These are phyloP conservation scores for Atta cephalotes DNA, from an alignment of 1,140 invertebrate genomes.

Conservation along the genomic window DNA sequence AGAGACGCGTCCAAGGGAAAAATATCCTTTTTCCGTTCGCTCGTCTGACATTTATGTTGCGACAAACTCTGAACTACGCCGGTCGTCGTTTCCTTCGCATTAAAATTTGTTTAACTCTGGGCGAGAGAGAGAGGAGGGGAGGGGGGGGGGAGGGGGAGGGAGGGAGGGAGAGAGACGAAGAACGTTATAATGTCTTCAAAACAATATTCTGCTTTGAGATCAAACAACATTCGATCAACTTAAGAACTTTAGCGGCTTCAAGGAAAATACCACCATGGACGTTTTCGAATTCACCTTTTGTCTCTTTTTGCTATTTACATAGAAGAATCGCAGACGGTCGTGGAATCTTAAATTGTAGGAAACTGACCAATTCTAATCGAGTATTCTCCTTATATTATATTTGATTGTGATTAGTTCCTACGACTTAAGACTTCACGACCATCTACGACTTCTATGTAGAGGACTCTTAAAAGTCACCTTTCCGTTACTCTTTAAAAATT, in stretches of 20 bases:
- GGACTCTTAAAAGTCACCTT: neutral
- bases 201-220: conserved; percentile 23
- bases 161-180: neutral
- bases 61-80: conserved; percentile 39
- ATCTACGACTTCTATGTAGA: no score
- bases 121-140: conserved; percentile 8
- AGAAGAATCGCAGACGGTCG: no score
- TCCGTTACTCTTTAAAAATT: conserved; percentile 19
- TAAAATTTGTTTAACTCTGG: conserved; percentile 55
- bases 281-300: neutral
- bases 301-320: neutral
- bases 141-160: neutral
- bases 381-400: no score
- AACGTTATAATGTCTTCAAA: conserved; percentile 25
- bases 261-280: neutral
- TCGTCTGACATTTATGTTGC: conserved; percentile 54
- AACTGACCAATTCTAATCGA: no score
- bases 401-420: no score
- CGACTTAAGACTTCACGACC: no score
- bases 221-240: conserved; percentile 7
- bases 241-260: conserved; percentile 8
- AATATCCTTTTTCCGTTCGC: conserved; percentile 52
- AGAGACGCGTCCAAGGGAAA: conserved; percentile 24
- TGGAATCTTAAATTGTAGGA: no score
- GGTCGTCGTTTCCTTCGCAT: conserved; percentile 14